phyloP scores from a whole-genome alignment of 1,140 invertebrate species.

The Cyphomyrmex costatus region DNA sequence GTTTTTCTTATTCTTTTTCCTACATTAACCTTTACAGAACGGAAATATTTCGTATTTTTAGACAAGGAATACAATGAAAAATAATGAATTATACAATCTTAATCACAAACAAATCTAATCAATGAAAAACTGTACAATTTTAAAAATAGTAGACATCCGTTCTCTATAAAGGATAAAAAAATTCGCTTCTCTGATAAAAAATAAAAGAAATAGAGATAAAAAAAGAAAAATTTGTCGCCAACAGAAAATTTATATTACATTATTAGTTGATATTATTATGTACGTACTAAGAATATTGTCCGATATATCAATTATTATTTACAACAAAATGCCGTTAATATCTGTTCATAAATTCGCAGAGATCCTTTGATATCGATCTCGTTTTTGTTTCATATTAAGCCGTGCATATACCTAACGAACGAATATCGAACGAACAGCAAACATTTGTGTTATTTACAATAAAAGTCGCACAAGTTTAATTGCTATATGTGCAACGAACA shows the following conservation, averaged over 20 bases:
- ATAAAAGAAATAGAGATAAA: neutral
- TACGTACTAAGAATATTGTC: neutral
- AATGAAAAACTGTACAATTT: too few species aligned
- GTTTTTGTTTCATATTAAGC: slow-evolving; percentile 21
- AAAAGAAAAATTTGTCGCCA: neutral
- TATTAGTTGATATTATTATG: slow-evolving; percentile 3
- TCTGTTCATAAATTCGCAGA: neutral
- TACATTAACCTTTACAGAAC: too few species aligned
- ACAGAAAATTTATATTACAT: neutral
- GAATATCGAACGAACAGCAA: too few species aligned
- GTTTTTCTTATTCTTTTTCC: neutral
- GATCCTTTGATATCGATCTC: slow-evolving; percentile 3
- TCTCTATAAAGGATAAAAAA: neutral
- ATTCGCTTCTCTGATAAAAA: neutral
- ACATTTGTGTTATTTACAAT: too few species aligned
- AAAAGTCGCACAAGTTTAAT: too few species aligned
- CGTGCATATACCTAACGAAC: too few species aligned
- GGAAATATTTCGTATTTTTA: too few species aligned
- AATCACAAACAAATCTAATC: too few species aligned
- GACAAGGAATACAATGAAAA: too few species aligned
- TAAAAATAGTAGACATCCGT: too few species aligned
- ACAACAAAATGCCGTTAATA: slow-evolving; percentile 15
- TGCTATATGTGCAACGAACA: too few species aligned
- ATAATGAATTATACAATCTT: too few species aligned
- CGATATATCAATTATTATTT: neutral